Base-by-base conservation (phyloP, 2,888 invertebrate genomes). In the Sycophila texana region DNA sequence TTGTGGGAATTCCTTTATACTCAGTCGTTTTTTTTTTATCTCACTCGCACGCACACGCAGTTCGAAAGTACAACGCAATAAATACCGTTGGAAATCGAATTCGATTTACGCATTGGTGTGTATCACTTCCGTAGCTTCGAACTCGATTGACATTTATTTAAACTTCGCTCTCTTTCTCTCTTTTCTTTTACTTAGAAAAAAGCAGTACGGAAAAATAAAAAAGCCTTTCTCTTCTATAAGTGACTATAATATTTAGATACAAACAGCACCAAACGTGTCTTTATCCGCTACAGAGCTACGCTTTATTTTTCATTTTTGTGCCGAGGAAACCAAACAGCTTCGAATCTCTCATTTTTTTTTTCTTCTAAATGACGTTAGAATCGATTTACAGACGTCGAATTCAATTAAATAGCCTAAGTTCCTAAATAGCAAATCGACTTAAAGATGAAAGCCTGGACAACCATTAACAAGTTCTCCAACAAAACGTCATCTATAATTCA, bases 391-490 rank as follows among this genome's bases (percentile, higher is more conserved):
- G 5, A 39, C 39, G 39, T 61, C 61, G 49, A 80, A 70, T 80
- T 77, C 13, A 77, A 39, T 39, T 70, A 55, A 20, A 26, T 73
- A 74, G 26, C 22, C 57, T 73, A 80, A 77, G 78, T 80, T 26
- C 77, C 82, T 84, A 85, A 82, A 81, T 84, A 85, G 84, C 82
- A 77, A 81, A 81, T 83, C 81, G 83, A 84, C 81, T 86, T 84
- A 84, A 86, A 86, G 84, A 85, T 86, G 84, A 88, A 86, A 88
- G 86, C 87, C 87, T 84, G 85, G 83, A 85, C 84, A 85, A 83
- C 84, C 86, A 86, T 86, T 82, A 88, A 88, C 86, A 85, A 86
- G 84, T 86, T 86, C 80, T 80, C 81, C 66, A 77, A 74, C 81
- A 72, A 81, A 75, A 81, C 76, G 79, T 81, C 61, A 76, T 71